Evolutionary conservation across 2,113 vertebrate genomes (phyloP), one percentile per base, ranked within the genome.

Genomic region (Eleginops maclovinus): DNA sequence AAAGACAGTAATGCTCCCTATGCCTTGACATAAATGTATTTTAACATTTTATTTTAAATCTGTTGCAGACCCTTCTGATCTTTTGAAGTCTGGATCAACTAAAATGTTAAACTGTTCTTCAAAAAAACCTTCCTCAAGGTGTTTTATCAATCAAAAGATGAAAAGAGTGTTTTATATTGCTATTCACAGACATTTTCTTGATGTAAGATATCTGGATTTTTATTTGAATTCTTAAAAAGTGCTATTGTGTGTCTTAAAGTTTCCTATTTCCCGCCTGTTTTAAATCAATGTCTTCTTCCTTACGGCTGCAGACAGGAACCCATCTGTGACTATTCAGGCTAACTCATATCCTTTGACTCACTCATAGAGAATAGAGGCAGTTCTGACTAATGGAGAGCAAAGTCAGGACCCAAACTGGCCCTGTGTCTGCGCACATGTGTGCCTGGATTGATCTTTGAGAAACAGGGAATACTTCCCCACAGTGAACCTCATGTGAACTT

Each of bases 401-500:
- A 83, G 68, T 70, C 50, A 44, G 9, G 28, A 85, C 14, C 26
- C 61, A 36, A 41, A 19, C 69, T 84, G 82, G 78, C 76, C 46
- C 26, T 3, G 15, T n/a, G 58, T 87, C 61, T 46, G 0, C 22
- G 50, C 82, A 81, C 71, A 87, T 80, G 85, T 91, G 80, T 70
- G 79, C 83, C 55, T 61, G 43, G 65, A 85, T 58, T 83, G 81
- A 91, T 88, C 67, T 82, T n/a, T 68, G 40, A 76, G 72, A 75
- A 86, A 79, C 64, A 75, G 55, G 72, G 67, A 90, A 73, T 51
- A 61, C 53, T 72, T 71, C 64, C 68, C 56, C 24, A 13, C 66
- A 41, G 40, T 78, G 69, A 90, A 90, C 83, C 88, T 75, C 82
- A 31, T 49, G 53, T 93, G 88, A 91, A 87, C 87, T 56, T 28